Evolutionary conservation across 1,140 invertebrate species (phyloP), one percentile per base, ranked within the genome.

Genomic region (Lasaia peninsularis): DNA sequence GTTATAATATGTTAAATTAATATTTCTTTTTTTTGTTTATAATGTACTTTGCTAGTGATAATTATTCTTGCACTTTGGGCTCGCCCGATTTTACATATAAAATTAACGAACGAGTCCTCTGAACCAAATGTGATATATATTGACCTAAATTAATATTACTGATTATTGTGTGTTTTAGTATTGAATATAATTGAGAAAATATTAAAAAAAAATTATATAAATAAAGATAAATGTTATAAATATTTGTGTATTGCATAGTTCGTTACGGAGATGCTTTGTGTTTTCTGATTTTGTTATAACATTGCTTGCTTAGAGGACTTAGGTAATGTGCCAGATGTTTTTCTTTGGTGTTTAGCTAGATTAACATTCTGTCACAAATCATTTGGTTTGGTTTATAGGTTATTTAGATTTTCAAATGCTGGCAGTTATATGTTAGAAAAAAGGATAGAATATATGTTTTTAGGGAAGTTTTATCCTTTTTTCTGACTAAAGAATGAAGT

Each of bases 141-240:
- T 72, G 71, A 80, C 72, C 69, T 80, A 76, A 79, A 80, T 66
- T 78, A 78, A 80, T 78, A 72, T 67, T 55, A 76, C 81, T 78
- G 75, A 73, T 69, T 70, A 75, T 74, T 80, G 76, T 76, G 72
- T 78, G 73, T 72, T 80, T 28, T 80, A 63, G 69, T 79, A 79
- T 78, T 76, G 57, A 79, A 86, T 74, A 78, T 73, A 71, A 75
- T 77, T 69, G 62, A 68, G 62, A 74, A 75, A 86, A 76, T 73
- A 67, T 67, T 56, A 75, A 80, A 80, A 81, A 84, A 81, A 80
- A 71, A 67, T 57, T 65, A 68, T 72, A 69, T 67, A 69, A 65
- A 68, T 66, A 73, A 69, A 65, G 67, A 72, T 66, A 56, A 65
- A 65, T 62, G 60, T 66, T 65, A 66, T 69, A 65, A 68, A 72